A percentile compares a stretch with the other conserved stretches of the same genome.
Evolutionary conservation across 1,140 invertebrate genomes (phyloP).

Genomic region (Phenacoccus solenopsis): DNA sequence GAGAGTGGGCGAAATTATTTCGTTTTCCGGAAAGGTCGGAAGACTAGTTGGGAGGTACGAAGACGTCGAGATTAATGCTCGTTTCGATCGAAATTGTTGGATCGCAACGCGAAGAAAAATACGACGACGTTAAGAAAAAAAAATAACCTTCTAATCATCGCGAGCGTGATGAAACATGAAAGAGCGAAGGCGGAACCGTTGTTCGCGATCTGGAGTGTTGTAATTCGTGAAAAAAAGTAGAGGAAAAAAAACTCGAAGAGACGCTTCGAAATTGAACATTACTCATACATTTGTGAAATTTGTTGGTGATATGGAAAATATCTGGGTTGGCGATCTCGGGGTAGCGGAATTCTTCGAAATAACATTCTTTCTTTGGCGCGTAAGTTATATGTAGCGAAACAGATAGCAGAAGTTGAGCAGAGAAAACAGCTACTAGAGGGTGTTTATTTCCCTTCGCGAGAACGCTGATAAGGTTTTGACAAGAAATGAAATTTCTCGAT

Average conservation of each 20-base stretch:
- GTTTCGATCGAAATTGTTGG: not conserved
- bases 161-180: too few species aligned
- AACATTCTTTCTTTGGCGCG: too few species aligned
- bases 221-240: too few species aligned
- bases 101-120: too few species aligned
- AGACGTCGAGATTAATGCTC: not conserved
- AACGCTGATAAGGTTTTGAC: not conserved
- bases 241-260: too few species aligned
- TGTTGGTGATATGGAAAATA: not conserved
- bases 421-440: not conserved
- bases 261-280: constrained; percentile 3
- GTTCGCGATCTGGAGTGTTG: too few species aligned
- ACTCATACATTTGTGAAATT: not conserved
- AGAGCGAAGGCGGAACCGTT: too few species aligned
- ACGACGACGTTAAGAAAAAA: too few species aligned
- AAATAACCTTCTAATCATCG: too few species aligned
- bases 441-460: not conserved
- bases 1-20: not conserved
- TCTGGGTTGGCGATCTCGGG: not conserved
- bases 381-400: too few species aligned
- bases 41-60: too few species aligned
- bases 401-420: not conserved
- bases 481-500: constrained; percentile 3
- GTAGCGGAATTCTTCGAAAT: not conserved
- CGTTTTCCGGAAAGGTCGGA: not conserved